Conservation (phyloP, 2,888 invertebrate species). For the Aphrophora alni region DNA sequence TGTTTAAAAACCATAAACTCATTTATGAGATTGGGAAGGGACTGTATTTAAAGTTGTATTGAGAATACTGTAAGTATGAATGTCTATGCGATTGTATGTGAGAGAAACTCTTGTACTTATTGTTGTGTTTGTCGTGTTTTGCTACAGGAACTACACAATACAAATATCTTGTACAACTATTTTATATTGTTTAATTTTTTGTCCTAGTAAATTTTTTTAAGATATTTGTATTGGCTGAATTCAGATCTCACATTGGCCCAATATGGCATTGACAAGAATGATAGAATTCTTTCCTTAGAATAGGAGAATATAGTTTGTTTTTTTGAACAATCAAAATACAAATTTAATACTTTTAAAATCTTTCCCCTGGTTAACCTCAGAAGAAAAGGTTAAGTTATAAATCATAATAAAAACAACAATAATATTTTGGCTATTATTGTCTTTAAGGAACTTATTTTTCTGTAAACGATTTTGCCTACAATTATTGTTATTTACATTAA, state of each 20-base stretch:
- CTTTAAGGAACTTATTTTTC: too few relatives aligned
- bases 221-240: neutral
- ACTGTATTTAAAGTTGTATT: neutral
- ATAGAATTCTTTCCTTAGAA: neutral
- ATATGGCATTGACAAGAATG: neutral
- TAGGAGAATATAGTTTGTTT: too few relatives aligned
- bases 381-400: too few relatives aligned
- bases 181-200: neutral
- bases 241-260: conserved; percentile 9
- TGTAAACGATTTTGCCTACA: too few relatives aligned
- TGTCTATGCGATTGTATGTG: conserved; percentile 2
- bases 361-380: too few relatives aligned
- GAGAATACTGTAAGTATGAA: neutral
- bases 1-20: conserved; percentile 10
- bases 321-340: too few relatives aligned
- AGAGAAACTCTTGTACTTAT: conserved; percentile 17
- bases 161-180: neutral
- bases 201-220: neutral
- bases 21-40: neutral
- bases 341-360: too few relatives aligned
- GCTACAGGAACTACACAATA: conserved; percentile 10
- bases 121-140: conserved; percentile 18
- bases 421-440: too few relatives aligned
- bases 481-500: too few relatives aligned
- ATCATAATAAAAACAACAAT: too few relatives aligned